These are phyloP conservation scores for Cephus cinctus DNA, from an alignment of 1,140 invertebrate species.

Conservation along the genomic window DNA sequence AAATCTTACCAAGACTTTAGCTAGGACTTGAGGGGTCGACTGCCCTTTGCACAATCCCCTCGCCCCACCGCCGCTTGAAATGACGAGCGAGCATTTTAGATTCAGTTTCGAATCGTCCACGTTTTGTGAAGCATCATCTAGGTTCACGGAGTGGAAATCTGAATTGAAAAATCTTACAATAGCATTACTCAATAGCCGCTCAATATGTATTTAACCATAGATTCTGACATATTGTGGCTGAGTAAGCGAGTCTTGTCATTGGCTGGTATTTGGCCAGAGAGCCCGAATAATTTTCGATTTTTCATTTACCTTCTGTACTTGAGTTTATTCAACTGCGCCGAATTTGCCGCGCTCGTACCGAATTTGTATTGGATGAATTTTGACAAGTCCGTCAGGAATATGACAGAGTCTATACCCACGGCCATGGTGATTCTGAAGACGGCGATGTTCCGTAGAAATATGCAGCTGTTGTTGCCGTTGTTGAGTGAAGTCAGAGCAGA, in stretches of 20 bases:
- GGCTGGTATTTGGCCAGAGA: conserved; percentile 18
- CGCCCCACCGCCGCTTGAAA: too few relatives aligned
- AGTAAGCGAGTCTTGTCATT: conserved; percentile 17
- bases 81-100: too few relatives aligned
- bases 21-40: too few relatives aligned
- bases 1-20: too few relatives aligned
- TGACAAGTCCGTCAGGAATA: conserved; percentile 16
- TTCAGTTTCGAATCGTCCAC: too few relatives aligned
- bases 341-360: conserved; percentile 15
- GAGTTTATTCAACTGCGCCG: conserved; percentile 13
- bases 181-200: too few relatives aligned
- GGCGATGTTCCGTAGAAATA: conserved; percentile 24
- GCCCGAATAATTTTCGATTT: conserved; percentile 15
- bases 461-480: conserved; percentile 14
- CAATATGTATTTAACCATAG: too few relatives aligned
- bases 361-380: conserved; percentile 20
- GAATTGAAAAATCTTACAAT: too few relatives aligned
- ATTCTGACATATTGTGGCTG: conserved; percentile 16
- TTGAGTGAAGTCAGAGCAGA: conserved; percentile 14
- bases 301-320: conserved; percentile 20
- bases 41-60: too few relatives aligned
- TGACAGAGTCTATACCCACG: conserved; percentile 19
- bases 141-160: too few relatives aligned
- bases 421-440: conserved; percentile 21
- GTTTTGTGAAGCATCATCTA: too few relatives aligned